Percentiles rank a stretch among this genome's conserved stretches.
Conservation (phyloP, 2,797 vertebrate species). For the Monodelphis domestica region DNA sequence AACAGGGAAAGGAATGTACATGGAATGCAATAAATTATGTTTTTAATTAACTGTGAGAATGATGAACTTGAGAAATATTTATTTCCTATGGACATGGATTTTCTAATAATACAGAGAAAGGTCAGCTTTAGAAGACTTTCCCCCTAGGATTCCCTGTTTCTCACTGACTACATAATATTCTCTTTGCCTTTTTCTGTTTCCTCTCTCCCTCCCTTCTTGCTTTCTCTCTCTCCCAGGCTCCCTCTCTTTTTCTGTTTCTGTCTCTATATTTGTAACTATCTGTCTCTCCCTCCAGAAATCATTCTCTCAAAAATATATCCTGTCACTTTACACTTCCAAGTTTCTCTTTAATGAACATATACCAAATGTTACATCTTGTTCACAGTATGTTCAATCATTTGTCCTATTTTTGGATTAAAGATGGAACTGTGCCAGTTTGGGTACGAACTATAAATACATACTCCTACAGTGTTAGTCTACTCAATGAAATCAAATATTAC, state of each 20-base stretch:
- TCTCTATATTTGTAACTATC: neutral
- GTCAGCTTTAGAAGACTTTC: neutral
- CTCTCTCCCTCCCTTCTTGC: neutral
- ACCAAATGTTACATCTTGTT: constrained; percentile 4
- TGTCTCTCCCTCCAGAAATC: neutral
- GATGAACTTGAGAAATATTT: neutral
- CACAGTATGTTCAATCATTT: constrained; percentile 23
- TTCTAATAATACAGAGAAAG: neutral
- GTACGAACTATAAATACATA: neutral
- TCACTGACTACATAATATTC: neutral
- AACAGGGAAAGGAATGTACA: neutral
- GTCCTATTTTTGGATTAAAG: constrained; percentile 16
- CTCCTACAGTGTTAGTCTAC: neutral
- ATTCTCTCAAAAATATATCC: too few relatives aligned
- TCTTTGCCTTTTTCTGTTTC: neutral
- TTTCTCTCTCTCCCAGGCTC: neutral
- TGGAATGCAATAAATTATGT: neutral
- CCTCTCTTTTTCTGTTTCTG: neutral
- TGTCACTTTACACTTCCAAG: neutral
- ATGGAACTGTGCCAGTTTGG: constrained; percentile 8
- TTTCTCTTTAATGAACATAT: neutral
- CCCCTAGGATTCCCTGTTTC: neutral
- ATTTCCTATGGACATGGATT: neutral
- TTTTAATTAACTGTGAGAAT: constrained; percentile 18
- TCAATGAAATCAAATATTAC: constrained; percentile 3